Percentiles rank a stretch among this genome's conserved stretches.
phyloP scores from a whole-genome alignment of 2,113 vertebrate genomes.

The Ivindomyrus marchei region DNA sequence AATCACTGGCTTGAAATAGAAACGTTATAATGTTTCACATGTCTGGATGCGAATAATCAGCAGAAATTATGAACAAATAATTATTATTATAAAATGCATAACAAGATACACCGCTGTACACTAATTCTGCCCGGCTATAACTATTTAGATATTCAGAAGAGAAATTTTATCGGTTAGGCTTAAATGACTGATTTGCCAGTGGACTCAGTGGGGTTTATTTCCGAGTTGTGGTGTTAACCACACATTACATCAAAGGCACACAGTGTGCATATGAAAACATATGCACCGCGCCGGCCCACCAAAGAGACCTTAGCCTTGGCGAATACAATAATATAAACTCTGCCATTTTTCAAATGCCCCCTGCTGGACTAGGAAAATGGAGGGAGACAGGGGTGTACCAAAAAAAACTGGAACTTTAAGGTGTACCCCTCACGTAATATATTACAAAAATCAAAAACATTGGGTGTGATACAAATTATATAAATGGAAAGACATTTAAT shows the following conservation, averaged over 20 bases:
- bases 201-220: neutral
- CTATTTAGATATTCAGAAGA: neutral
- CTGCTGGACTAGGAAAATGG: conserved; percentile 6
- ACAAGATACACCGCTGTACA: neutral
- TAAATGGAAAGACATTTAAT: neutral
- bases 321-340: conserved; percentile 23
- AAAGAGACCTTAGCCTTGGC: conserved; percentile 17
- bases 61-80: neutral
- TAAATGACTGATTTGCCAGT: neutral
- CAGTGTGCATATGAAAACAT: neutral
- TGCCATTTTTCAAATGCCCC: conserved; percentile 21
- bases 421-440: neutral
- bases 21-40: neutral
- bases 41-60: neutral
- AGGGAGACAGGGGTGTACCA: neutral
- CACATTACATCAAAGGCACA: neutral
- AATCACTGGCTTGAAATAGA: neutral
- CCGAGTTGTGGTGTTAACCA: neutral
- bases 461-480: neutral
- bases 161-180: neutral
- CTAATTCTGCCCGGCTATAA: neutral
- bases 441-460: neutral
- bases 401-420: neutral
- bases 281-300: neutral
- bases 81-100: neutral